Conservation (phyloP, 2,888 invertebrate genomes). For the Ormyrus rosae region DNA sequence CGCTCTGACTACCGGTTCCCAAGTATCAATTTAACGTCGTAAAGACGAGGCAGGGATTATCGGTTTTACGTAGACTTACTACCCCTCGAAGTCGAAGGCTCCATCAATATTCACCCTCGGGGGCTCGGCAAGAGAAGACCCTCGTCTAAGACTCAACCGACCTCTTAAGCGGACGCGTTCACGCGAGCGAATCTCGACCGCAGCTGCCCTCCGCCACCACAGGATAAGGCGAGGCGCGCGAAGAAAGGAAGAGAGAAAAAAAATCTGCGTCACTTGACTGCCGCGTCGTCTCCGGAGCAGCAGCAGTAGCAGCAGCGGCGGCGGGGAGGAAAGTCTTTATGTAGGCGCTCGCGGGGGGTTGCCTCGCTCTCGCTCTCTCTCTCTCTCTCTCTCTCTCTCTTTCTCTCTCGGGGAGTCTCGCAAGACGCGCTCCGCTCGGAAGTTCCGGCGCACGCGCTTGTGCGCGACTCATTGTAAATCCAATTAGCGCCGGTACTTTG, state of each 20-base stretch:
- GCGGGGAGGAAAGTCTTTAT: conserved; percentile 43
- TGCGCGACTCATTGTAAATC: conserved; percentile 69
- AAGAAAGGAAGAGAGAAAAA: conserved; percentile 32
- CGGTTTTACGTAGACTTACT: conserved; percentile 68
- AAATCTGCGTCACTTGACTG: conserved; percentile 56
- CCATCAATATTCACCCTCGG: conserved; percentile 68
- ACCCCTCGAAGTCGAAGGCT: conserved; percentile 57
- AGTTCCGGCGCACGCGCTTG: conserved; percentile 52
- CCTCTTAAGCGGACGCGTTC: conserved; percentile 66
- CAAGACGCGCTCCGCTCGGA: conserved; percentile 41
- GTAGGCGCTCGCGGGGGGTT: conserved; percentile 31
- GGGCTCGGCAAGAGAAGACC: conserved; percentile 42
- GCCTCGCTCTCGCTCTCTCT: not conserved
- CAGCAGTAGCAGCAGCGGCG: conserved; percentile 13
- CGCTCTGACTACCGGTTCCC: conserved; percentile 11
- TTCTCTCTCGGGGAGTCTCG: not conserved
- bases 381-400: conserved; percentile 4
- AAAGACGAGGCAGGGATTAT: conserved; percentile 65
- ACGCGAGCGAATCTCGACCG: conserved; percentile 63
- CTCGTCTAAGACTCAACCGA: conserved; percentile 61
- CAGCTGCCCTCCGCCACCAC: conserved; percentile 44
- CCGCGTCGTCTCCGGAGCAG: conserved; percentile 3
- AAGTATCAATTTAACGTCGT: conserved; percentile 67
- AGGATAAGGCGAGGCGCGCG: conserved; percentile 39
- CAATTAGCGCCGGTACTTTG: conserved; percentile 69